A percentile compares a stretch with the other conserved stretches of the same genome.
Evolutionary conservation across 2,888 invertebrate species (phyloP).

Genomic region (Sphaeridia pumilis): DNA sequence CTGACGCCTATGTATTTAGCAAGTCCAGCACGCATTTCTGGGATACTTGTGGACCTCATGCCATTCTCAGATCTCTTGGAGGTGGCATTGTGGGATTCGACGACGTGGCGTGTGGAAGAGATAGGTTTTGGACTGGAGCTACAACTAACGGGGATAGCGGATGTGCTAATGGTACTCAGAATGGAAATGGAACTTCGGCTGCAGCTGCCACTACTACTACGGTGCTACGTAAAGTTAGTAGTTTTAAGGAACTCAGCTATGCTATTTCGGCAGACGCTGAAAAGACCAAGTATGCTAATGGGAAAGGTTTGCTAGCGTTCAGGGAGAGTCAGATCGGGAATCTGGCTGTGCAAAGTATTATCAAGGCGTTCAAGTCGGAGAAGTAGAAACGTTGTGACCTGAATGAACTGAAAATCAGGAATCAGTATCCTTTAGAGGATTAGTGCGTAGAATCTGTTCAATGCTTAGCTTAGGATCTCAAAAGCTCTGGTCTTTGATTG

Average conservation of each 20-base stretch:
- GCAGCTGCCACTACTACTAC: not conserved
- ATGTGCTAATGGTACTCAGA: not conserved
- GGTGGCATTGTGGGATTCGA: slow-evolving; percentile 49
- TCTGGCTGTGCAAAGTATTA: slow-evolving; percentile 8
- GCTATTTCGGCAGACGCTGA: slow-evolving; percentile 10
- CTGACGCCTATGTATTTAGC: slow-evolving; percentile 58
- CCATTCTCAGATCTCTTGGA: slow-evolving; percentile 64
- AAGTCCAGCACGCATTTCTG: slow-evolving; percentile 73
- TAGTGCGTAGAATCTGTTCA: no score
- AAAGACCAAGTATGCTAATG: slow-evolving; percentile 22
- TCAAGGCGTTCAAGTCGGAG: no score
- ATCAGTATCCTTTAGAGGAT: no score
- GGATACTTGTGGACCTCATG: slow-evolving; percentile 88
- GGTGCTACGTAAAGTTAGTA: slow-evolving; percentile 3
- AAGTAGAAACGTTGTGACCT: no score
- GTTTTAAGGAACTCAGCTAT: slow-evolving; percentile 10
- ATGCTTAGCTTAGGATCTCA: no score
- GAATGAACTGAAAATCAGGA: no score
- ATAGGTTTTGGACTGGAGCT: not conserved
- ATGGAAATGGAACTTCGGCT: not conserved
- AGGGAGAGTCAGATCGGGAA: slow-evolving; percentile 20
- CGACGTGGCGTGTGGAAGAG: slow-evolving; percentile 18
- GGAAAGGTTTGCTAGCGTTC: slow-evolving; percentile 27
- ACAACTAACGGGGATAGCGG: not conserved
- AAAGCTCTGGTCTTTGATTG: no score